Evolutionary conservation across 2,113 vertebrate genomes (phyloP), one percentile per base, ranked within the genome.

Genomic region (Chrysochloris asiatica): DNA sequence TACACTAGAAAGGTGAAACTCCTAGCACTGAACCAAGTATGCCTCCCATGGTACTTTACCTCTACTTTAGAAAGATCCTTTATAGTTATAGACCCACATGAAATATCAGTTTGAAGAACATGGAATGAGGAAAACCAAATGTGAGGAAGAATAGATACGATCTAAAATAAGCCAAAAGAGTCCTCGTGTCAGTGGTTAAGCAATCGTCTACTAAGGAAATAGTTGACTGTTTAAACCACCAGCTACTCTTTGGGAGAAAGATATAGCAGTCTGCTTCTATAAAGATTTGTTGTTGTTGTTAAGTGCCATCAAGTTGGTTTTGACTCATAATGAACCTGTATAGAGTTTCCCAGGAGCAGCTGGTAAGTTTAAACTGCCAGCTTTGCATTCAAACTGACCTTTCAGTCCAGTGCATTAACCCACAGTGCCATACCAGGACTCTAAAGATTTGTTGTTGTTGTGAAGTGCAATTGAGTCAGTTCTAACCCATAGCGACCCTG

Each of bases 101-200:
- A 79, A 65, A 50, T 63, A 72, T 63, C 77, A 22, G 10, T 72
- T 28, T 82, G 54, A 65, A 21, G 50, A 85, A 84, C 16, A 72
- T 77, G 65, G 33, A 47, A 88, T 88, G 65, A 75, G 75, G 22
- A 85, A 91, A 72, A 19, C 43, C 17, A 52, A 19, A 59, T 76
- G 5, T 59, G 30, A 72, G 33, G n/a, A 83, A 38, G 22, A 45
- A 75, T 48, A 30, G n/a, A 54, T 71, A 21, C 65, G 76, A 83
- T 28, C 83, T 50, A 84, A 87, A 92, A 78, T 52, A 92, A 90
- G 80, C n/a, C 65, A 88, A 63, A 63, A 28, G 28, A 63, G 26
- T 28, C 13, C 13, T 63, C 8, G 59, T 63, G 59, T 8, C 28
- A 63, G 59, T 63, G 28, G 61, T 33, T 33, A 63, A 63, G 61